Conservation (phyloP, 2,888 invertebrate species). For the Diarsia mendica region DNA sequence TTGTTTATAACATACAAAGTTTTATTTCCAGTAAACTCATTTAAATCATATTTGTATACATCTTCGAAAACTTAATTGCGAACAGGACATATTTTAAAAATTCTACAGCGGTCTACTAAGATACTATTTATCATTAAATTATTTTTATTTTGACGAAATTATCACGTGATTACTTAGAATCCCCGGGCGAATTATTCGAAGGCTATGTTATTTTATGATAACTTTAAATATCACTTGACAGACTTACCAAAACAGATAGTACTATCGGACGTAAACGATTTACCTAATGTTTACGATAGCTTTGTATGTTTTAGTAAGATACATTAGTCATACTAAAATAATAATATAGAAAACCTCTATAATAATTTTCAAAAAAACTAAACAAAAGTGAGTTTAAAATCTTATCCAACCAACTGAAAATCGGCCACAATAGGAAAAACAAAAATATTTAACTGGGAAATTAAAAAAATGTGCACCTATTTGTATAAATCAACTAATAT, state of each 20-base stretch:
- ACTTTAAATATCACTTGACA: slow-evolving; percentile 11
- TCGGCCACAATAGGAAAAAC: not conserved
- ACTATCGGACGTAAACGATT: not conserved
- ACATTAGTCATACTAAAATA: not conserved
- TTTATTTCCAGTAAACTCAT: not conserved
- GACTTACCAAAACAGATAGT: slow-evolving; percentile 9
- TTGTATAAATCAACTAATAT: not conserved
- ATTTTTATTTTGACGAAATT: slow-evolving; percentile 8
- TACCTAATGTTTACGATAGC: not conserved
- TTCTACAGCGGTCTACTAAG: not conserved
- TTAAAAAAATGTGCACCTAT: not conserved
- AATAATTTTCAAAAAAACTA: not conserved
- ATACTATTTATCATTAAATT: slow-evolving; percentile 21
- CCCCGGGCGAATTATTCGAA: slow-evolving; percentile 12
- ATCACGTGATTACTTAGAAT: slow-evolving; percentile 6
- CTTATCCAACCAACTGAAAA: too few relatives aligned
- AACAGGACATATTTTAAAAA: slow-evolving; percentile 2
- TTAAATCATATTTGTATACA: not conserved
- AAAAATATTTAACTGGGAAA: not conserved
- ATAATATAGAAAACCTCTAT: not conserved
- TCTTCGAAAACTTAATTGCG: not conserved
- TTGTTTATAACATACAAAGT: too few relatives aligned
- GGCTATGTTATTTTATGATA: slow-evolving; percentile 14
- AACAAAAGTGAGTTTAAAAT: too few relatives aligned
- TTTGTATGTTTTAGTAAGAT: not conserved